Evolutionary conservation across 2,888 invertebrate genomes (phyloP).

Genomic region (Drosophila aldrichi): DNA sequence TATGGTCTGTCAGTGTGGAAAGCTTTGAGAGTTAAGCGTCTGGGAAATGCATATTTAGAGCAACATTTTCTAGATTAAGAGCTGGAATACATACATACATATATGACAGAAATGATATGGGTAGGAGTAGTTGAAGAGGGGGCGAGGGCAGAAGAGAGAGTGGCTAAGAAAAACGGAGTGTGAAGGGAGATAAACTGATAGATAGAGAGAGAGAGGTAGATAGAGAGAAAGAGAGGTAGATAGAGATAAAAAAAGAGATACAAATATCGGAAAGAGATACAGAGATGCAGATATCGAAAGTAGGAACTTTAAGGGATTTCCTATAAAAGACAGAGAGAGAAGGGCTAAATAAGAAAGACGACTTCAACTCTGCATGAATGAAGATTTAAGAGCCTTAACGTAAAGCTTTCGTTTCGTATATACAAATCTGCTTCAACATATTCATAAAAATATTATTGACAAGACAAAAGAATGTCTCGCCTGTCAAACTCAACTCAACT

Average conservation of each 20-base stretch:
- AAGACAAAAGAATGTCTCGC: conserved; percentile 5
- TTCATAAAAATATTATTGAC: neutral
- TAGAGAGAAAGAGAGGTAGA: neutral
- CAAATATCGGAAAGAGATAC: neutral
- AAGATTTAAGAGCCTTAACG: neutral
- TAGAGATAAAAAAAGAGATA: neutral
- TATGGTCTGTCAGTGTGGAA: conserved; percentile 8
- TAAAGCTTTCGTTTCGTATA: neutral
- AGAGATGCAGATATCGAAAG: too few relatives aligned
- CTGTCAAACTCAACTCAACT: neutral
- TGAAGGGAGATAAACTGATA: neutral
- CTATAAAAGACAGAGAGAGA: too few relatives aligned
- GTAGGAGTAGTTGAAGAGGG: neutral
- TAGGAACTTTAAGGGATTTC: too few relatives aligned
- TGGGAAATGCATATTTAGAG: conserved; percentile 12
- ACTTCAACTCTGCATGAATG: neutral
- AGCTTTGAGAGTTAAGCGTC: conserved; percentile 13
- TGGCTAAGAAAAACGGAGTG: neutral
- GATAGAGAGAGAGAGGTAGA: neutral
- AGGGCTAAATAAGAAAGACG: neutral
- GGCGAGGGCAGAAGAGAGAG: neutral
- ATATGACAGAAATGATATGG: neutral
- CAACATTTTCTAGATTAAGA: neutral
- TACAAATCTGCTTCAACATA: neutral
- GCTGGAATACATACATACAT: neutral